These are phyloP conservation scores for Zaprionus ghesquierei DNA, from an alignment of 1,140 invertebrate species.

Conservation along the genomic window DNA sequence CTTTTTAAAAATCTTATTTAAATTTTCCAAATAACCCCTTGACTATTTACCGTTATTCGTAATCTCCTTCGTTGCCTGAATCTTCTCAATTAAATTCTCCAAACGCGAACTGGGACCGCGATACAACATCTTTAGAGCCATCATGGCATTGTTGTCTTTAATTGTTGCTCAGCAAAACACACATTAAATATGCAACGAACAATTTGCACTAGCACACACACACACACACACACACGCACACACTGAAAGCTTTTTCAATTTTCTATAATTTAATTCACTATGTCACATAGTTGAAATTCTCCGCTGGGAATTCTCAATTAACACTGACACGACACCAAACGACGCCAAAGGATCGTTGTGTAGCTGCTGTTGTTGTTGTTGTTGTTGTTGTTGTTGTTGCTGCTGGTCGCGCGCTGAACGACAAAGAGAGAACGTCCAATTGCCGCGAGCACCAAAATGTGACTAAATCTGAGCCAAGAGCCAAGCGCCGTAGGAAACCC, in stretches of 20 bases:
- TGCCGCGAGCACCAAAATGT: constrained; percentile 78
- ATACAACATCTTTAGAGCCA: constrained; percentile 87
- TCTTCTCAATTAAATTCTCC: constrained; percentile 92
- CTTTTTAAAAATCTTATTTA: not conserved
- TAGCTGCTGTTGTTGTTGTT: constrained; percentile 4
- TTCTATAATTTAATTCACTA: not conserved
- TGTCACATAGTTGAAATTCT: constrained; percentile 6
- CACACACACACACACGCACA: not conserved
- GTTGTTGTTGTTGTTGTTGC: constrained; percentile 8
- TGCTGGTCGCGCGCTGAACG: constrained; percentile 12
- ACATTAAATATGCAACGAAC: constrained; percentile 11
- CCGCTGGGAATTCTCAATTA: constrained; percentile 23
- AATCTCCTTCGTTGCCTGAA: constrained; percentile 89
- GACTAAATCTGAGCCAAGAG: constrained; percentile 76
- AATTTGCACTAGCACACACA: constrained; percentile 17
- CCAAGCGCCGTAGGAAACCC: constrained; percentile 60
- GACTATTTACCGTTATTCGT: constrained; percentile 65
- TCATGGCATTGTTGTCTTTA: constrained; percentile 68
- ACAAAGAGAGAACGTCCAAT: constrained; percentile 61
- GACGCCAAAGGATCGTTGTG: constrained; percentile 43
- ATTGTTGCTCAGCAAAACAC: not conserved
- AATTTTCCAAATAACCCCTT: not conserved
- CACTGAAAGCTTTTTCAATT: constrained; percentile 3
- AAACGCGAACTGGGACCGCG: constrained; percentile 91
- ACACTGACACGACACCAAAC: constrained; percentile 33